A percentile compares a stretch with the other conserved stretches of the same genome.
phyloP scores from a whole-genome alignment of 2,113 vertebrate genomes.

The Myotis yumanensis region DNA sequence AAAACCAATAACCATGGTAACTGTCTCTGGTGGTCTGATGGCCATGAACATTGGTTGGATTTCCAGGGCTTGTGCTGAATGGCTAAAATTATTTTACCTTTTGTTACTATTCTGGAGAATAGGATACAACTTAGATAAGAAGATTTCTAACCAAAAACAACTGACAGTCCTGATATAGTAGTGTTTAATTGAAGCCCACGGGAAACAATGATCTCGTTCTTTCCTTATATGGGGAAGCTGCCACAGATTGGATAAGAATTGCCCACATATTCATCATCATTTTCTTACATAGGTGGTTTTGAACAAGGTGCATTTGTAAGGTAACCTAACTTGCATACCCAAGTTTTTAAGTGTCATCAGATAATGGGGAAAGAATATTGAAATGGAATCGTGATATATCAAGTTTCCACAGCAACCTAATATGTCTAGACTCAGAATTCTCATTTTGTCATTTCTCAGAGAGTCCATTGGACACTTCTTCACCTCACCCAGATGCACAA shows the following conservation, averaged over 20 bases:
- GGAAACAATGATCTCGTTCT: background rate
- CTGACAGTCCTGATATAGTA: background rate
- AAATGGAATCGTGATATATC: background rate
- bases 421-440: background rate
- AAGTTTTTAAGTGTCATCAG: background rate
- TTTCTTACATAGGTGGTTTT: background rate
- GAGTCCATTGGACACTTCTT: rapidly evolving
- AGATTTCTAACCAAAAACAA: background rate
- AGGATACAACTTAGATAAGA: background rate
- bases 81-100: background rate
- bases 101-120: background rate
- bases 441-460: background rate
- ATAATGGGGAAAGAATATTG: background rate
- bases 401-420: background rate
- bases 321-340: background rate
- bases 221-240: background rate
- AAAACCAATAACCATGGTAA: background rate
- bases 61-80: background rate
- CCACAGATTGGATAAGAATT: background rate
- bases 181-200: background rate
- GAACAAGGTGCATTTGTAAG: background rate
- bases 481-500: background rate
- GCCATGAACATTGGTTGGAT: background rate
- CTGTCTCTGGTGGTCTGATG: background rate
- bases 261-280: background rate